Conservation (phyloP, 1,140 invertebrate species). For the Hydropsyche tenuis region DNA sequence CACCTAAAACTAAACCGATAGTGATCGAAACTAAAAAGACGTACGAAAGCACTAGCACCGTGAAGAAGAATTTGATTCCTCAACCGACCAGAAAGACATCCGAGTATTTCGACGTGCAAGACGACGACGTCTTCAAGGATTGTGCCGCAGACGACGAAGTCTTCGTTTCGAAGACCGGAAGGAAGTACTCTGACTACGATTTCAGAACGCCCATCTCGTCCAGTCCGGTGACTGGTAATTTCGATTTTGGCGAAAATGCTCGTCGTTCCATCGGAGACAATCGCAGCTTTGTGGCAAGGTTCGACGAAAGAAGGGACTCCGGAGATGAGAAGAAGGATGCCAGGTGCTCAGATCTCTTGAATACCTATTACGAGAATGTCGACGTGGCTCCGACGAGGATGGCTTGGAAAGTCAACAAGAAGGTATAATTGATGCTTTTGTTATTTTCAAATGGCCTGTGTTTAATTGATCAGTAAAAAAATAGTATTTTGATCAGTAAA, state of each 20-base stretch:
- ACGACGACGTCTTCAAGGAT: slow-evolving; percentile 12
- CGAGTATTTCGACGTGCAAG: background rate
- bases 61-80: background rate
- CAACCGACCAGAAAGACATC: background rate
- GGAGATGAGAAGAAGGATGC: slow-evolving; percentile 39
- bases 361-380: slow-evolving; percentile 31
- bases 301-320: background rate
- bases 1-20: slow-evolving; percentile 1
- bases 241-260: slow-evolving; percentile 11
- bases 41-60: background rate
- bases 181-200: background rate
- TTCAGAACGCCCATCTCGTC: slow-evolving; percentile 1
- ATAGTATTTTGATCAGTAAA: too few species aligned
- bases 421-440: slow-evolving; percentile 38
- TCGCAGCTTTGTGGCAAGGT: background rate
- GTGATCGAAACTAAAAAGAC: slow-evolving; percentile 11
- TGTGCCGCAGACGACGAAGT: background rate
- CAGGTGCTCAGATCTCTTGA: slow-evolving; percentile 35
- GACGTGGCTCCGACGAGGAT: slow-evolving; percentile 26
- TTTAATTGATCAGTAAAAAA: too few species aligned
- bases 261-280: background rate
- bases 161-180: background rate
- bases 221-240: background rate
- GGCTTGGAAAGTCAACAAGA: slow-evolving; percentile 32
- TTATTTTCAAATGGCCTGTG: too few species aligned